Base-by-base conservation (phyloP, 2,797 vertebrate species). In the Platalea minor region DNA sequence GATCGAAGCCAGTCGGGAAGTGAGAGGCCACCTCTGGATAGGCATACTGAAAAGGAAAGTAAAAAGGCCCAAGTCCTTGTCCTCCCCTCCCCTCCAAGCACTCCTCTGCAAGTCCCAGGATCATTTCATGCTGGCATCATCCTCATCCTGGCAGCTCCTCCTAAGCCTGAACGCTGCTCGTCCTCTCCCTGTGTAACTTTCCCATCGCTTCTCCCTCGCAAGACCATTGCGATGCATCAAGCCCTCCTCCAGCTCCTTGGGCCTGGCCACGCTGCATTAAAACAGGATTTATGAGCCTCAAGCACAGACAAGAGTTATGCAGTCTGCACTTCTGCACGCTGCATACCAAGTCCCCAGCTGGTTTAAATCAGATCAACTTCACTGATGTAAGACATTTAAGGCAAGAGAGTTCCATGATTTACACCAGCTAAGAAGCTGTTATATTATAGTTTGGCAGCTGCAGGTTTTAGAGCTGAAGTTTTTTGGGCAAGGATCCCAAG, bases 361-460 rank as follows among this genome's bases (percentile, higher is more conserved):
- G 77, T 90, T 95, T 96, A 95, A 96, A 95, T 97, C 93, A 96
- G 87, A 91, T 95, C 95, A 95, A 94, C 74, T 96, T 85, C 67
- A 76, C 91, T 91, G 91, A 95, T 93, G 88, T 94, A 91, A 95
- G 93, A 94, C 88, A 94, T 96, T 96, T 87, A 95, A 95, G 67
- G 91, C 91, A 88, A 95, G 79, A 88, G 91, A 54, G 43, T 84
- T 75, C 70, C 76, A 89, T 69, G 89, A 96, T 97, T 97, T 97
- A 97, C 46, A 94, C 75, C 79, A 94, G 82, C 95, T 93, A 91
- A 96, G 87, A 93, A 95, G 92, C 82, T 89, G 91, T 88, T 96
- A 88, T 20, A 81, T 11, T 96, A 93, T 37, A 92, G 79, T 68
- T 92, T 94, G 89, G 96, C 95, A 95, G 89, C 82, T 89, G 68